phyloP scores from a whole-genome alignment of 2,888 invertebrate species.

The Desoria tigrina region DNA sequence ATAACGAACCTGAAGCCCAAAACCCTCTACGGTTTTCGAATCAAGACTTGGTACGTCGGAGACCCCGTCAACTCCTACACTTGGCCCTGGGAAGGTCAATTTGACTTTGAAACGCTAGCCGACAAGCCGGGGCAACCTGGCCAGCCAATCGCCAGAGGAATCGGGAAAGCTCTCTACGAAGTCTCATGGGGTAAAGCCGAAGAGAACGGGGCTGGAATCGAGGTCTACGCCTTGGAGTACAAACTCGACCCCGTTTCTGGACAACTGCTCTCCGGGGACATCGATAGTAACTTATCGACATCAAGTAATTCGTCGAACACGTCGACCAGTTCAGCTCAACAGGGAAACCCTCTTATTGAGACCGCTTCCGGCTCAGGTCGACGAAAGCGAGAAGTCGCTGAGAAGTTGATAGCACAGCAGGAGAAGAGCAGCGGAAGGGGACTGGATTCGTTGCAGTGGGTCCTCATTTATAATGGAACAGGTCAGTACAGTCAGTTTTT shows the following conservation, averaged over 20 bases:
- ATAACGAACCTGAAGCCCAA: conserved; percentile 66
- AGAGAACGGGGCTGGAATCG: conserved; percentile 74
- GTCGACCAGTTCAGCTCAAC: too few relatives aligned
- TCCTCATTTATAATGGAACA: conserved; percentile 72
- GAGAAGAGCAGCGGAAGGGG: not conserved
- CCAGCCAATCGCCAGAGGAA: conserved; percentile 70
- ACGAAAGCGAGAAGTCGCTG: not conserved
- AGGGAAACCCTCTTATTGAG: too few relatives aligned
- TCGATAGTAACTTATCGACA: not conserved
- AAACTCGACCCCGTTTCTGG: conserved; percentile 15
- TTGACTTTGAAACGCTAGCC: conserved; percentile 58
- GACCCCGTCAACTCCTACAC: conserved; percentile 64
- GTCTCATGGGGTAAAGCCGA: conserved; percentile 78
- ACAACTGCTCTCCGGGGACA: too few relatives aligned
- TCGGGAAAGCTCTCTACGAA: conserved; percentile 73
- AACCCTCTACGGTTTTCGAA: conserved; percentile 74
- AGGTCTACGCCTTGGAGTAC: conserved; percentile 73
- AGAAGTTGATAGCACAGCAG: not conserved
- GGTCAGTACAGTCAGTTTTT: conserved; percentile 58
- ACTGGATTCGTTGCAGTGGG: conserved; percentile 64
- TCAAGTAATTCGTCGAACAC: not conserved
- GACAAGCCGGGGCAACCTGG: conserved; percentile 75
- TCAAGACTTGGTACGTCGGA: conserved; percentile 65
- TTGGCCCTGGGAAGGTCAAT: conserved; percentile 72
- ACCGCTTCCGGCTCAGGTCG: not conserved